A percentile compares a stretch with the other conserved stretches of the same genome.
phyloP scores from a whole-genome alignment of 2,113 vertebrate species.

The Pseudorectes ferrugineus region DNA sequence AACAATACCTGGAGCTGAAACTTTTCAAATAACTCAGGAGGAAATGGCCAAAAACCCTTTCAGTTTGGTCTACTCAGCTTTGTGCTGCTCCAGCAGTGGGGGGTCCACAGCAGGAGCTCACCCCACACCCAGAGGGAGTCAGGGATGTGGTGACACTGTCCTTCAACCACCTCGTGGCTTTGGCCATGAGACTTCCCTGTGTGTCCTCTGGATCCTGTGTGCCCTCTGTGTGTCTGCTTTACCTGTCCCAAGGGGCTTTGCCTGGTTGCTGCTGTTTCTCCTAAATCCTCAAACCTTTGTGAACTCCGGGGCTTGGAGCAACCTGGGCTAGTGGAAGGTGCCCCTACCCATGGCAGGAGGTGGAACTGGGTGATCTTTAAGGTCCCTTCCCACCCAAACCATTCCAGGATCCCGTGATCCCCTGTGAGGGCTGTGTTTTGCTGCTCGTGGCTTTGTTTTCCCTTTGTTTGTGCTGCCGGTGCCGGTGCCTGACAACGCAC shows the following conservation, averaged over 20 bases:
- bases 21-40: neutral
- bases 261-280: neutral
- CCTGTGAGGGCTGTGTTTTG: rapidly evolving
- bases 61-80: neutral
- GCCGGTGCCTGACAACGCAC: rapidly evolving
- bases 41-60: neutral
- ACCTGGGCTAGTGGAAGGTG: neutral
- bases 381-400: neutral
- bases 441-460: neutral
- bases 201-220: neutral
- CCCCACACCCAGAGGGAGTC: neutral
- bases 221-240: neutral
- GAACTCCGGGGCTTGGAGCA: neutral
- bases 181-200: neutral
- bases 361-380: neutral
- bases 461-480: neutral
- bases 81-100: neutral
- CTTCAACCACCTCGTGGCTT: neutral
- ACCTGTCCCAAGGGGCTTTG: neutral
- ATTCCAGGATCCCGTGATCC: neutral
- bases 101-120: neutral
- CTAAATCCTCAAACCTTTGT: neutral
- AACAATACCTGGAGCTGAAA: neutral
- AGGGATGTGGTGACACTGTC: neutral
- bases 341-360: neutral